Evolutionary conservation across 2,113 vertebrate genomes (phyloP).

Genomic region (Erythrocercus mccallii): DNA sequence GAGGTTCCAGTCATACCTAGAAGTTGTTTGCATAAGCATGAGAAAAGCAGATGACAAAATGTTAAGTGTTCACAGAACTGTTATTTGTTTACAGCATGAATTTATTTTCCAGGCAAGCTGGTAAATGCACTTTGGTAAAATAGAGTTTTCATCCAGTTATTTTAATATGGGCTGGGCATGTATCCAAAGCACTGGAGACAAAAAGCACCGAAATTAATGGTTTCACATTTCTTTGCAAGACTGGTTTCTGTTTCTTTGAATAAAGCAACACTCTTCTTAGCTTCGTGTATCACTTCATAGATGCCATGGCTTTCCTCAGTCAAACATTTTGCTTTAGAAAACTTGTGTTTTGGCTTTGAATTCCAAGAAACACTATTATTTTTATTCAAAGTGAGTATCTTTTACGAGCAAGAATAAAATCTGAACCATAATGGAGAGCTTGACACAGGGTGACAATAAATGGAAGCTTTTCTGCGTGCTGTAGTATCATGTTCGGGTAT

Average conservation of each 20-base stretch:
- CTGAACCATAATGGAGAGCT: not conserved
- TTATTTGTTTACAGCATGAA: not conserved
- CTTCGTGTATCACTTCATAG: not conserved
- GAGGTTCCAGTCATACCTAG: not conserved
- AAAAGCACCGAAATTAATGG: not conserved
- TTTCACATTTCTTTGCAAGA: slow-evolving; percentile 43
- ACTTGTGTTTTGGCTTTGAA: not conserved
- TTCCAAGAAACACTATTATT: not conserved
- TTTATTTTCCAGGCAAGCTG: not conserved
- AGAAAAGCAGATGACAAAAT: not conserved
- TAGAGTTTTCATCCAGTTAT: not conserved
- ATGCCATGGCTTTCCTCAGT: not conserved
- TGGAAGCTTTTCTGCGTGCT: not conserved
- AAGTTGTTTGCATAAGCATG: not conserved
- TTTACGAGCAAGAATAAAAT: not conserved
- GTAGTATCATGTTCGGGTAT: slow-evolving; percentile 10
- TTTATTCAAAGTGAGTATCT: not conserved
- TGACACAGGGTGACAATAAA: not conserved
- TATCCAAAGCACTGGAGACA: slow-evolving; percentile 1
- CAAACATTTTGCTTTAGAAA: not conserved
- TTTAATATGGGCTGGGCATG: not conserved
- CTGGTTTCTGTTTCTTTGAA: slow-evolving; percentile 38
- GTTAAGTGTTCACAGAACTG: not conserved
- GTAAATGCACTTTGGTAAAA: not conserved
- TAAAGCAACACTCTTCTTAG: not conserved